A percentile compares a stretch with the other conserved stretches of the same genome.
Evolutionary conservation across 2,113 vertebrate genomes (phyloP).

Genomic region (Trichomycterus rosablanca): DNA sequence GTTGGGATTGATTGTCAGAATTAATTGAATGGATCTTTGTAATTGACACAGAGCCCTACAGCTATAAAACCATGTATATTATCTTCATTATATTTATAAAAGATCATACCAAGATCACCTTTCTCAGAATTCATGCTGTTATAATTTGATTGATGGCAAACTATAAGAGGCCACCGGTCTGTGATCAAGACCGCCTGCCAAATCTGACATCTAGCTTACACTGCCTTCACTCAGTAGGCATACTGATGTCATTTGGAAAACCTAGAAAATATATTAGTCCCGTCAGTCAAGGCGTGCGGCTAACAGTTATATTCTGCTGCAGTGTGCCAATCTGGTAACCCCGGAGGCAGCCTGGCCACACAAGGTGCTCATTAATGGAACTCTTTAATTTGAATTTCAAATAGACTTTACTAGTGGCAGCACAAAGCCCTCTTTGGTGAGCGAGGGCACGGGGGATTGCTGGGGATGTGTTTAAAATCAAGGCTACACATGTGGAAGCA

Average conservation of each 20-base stretch:
- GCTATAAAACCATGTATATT: too few relatives aligned
- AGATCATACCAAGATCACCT: too few relatives aligned
- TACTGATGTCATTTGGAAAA: conserved; percentile 31
- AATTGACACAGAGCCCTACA: too few relatives aligned
- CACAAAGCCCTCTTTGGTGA: conserved; percentile 24
- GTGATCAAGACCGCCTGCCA: not conserved
- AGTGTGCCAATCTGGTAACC: conserved; percentile 10
- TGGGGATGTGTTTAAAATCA: not conserved
- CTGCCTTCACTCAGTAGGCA: not conserved
- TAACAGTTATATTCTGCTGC: conserved; percentile 21
- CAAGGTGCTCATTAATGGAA: conserved; percentile 26
- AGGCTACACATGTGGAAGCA: not conserved
- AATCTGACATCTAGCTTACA: not conserved
- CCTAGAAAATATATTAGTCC: conserved; percentile 14
- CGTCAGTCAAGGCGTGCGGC: conserved; percentile 6
- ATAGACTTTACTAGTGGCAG: conserved; percentile 1
- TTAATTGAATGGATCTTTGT: too few relatives aligned
- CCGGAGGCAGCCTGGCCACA: conserved; percentile 11
- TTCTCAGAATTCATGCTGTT: too few relatives aligned
- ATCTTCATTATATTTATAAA: too few relatives aligned
- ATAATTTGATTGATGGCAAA: too few relatives aligned
- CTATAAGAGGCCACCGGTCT: too few relatives aligned
- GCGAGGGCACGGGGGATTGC: not conserved
- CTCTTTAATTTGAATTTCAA: conserved; percentile 25
- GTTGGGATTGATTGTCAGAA: too few relatives aligned